These are phyloP conservation scores for Lepetodrilus schrolli DNA, from an alignment of 2,888 invertebrate genomes.

Conservation along the genomic window DNA sequence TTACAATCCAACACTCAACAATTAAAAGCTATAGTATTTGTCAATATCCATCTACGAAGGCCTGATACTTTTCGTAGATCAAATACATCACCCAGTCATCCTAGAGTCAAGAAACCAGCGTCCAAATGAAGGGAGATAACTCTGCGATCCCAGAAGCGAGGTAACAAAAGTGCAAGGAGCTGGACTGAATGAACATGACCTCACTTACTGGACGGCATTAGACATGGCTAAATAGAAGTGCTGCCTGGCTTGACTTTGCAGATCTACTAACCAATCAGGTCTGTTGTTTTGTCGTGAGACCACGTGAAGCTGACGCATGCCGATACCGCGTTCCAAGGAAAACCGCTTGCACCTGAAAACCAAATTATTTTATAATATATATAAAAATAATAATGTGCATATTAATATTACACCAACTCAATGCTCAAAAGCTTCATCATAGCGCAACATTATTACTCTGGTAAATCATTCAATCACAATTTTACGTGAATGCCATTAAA, in stretches of 20 bases:
- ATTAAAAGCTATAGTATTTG: too few species aligned
- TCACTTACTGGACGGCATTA: conserved; percentile 50
- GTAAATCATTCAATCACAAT: too few species aligned
- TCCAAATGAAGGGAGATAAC: neutral
- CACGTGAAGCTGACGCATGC: conserved; percentile 80
- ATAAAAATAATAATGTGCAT: too few species aligned
- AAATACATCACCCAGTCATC: neutral
- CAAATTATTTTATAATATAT: too few species aligned
- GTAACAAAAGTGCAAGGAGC: neutral
- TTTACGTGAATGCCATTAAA: too few species aligned
- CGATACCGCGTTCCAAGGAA: conserved; percentile 86
- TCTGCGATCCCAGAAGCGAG: neutral
- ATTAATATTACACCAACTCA: too few species aligned
- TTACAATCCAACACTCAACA: too few species aligned
- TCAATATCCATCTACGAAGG: too few species aligned
- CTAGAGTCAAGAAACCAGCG: neutral
- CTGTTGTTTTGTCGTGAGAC: conserved; percentile 79
- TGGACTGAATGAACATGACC: too few species aligned
- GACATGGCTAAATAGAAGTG: conserved; percentile 44
- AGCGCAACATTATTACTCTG: too few species aligned
- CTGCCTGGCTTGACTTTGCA: conserved; percentile 46
- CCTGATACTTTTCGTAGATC: too few species aligned
- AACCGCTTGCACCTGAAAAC: conserved; percentile 87
- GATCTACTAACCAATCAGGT: conserved; percentile 78
- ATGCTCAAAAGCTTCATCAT: too few species aligned